Evolutionary conservation across 35 echinoderm and acorn worm species (phyloP), one percentile per base, ranked within the genome.

Genomic region (Holothuria glaberrima): DNA sequence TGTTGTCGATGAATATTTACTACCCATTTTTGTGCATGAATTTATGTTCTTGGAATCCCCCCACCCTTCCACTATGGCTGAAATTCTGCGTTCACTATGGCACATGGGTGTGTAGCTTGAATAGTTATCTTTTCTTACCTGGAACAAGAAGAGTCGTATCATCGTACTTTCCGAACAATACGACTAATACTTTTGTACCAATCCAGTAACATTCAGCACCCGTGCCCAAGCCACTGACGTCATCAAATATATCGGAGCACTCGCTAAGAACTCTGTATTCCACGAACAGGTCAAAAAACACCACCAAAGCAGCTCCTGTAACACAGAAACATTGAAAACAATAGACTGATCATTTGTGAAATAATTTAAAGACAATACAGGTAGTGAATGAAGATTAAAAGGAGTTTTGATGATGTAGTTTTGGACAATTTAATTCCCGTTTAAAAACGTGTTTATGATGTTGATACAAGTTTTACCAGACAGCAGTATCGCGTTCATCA

Each of bases 221-320:
- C 10, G 28, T 29, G 3, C 94, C 94, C 12, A 97, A 84, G 25
- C 85, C 50, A 21, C 45, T 72, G 56, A 79, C 89, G 50, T 82
- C 85, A 31, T 88, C 88, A 41, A 97, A 94, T 21, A 97, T 70
- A 59, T 91, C 80, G 57, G 36, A 60, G 71, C 94, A 97, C 0
- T 63, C 60, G 9, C 5, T 31, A 7, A 94, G 69, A 24, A 38
- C 56, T 24, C 75, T 44, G 58, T 91, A 94, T 17, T 97, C 82
- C 6, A 97, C 89, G 13, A 80, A 73, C 4, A 62, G 36, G 45
- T 91, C 92, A 84, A 97, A 97, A 26, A 56, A 71, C 0, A 97
- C 89, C 58, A 80, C 57, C 50, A 97, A 14, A 17, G 46, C 81
- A 17, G 94, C 94, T 20, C 94, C 94, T 97, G 71, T 1, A 68